Evolutionary conservation across 2,888 invertebrate species (phyloP), one percentile per base, ranked within the genome.

Genomic region (Parthenolecanium corni): DNA sequence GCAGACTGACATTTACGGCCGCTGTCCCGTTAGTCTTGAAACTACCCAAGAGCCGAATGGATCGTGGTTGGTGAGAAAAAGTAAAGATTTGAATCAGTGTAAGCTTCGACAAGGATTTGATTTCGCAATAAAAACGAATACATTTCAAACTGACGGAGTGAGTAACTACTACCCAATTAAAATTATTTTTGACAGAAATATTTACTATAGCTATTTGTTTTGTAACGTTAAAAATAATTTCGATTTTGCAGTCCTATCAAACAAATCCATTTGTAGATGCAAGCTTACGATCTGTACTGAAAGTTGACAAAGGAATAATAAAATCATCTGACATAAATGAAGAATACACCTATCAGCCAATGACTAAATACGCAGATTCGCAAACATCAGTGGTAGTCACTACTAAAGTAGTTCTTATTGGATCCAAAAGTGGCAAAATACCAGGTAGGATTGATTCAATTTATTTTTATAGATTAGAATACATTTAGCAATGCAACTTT

Each of bases 201-300:
- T 31, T 9, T 31, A 31, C 31, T 9, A n/a, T n/a, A n/a, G n/a
- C n/a, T n/a, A 9, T 31, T 31, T 16, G 44, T 18, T 42, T 42
- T 42, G 16, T 14, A 38, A 42, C 44, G 5, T 42, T 42, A 42
- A 42, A 49, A 20, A 49, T 12, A 23, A 23, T 21, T 44, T 14
- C 5, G 20, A 49, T 46, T 40, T 46, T 23, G 21, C 38, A 63
- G 63, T 25, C 31, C 1, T 44, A 31, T n/a, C 38, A 46, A 47
- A 53, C 63, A 5, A 63, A 63, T 63, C 63, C 63, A 5, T 63
- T 63, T 31, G 53, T 63, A 31, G 44, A 63, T 21, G 53, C 63
- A n/a, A 63, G 24, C 16, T 23, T 63, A n/a, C 24, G 25, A 23
- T 63, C 63, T 2, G 63, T 46, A 5, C 11, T 42, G 1, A 63